phyloP scores from a whole-genome alignment of 2,888 invertebrate species.

The Acanthoscelides obtectus region DNA sequence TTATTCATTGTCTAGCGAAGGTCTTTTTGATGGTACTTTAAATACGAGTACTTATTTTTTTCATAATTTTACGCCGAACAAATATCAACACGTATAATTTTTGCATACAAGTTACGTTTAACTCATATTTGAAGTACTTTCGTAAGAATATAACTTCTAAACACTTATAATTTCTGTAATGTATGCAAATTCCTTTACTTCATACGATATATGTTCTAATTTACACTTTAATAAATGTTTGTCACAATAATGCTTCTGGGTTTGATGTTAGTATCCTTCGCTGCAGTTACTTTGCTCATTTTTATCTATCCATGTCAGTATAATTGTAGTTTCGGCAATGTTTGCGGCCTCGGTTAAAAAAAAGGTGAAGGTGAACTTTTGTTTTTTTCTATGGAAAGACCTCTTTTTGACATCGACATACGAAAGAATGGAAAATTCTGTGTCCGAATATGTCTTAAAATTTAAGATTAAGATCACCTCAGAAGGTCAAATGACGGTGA shows the following conservation, averaged over 20 bases:
- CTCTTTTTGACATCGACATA: too few relatives aligned
- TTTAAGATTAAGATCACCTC: too few relatives aligned
- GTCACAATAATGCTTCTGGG: constrained; percentile 50
- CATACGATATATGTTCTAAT: constrained; percentile 43
- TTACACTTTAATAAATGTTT: constrained; percentile 50
- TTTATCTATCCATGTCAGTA: too few relatives aligned
- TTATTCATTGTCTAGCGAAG: constrained; percentile 40
- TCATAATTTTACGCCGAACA: not conserved
- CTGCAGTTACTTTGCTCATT: constrained; percentile 30
- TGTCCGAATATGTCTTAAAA: too few relatives aligned
- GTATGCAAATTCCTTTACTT: constrained; percentile 37
- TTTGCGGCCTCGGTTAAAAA: too few relatives aligned
- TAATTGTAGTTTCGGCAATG: too few relatives aligned
- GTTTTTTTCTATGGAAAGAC: too few relatives aligned
- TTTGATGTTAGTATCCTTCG: constrained; percentile 48
- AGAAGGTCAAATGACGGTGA: too few relatives aligned
- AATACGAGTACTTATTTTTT: not conserved
- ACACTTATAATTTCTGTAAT: constrained; percentile 37
- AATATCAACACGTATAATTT: not conserved
- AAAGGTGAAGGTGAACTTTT: too few relatives aligned
- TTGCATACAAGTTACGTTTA: not conserved
- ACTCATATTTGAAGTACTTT: constrained; percentile 4
- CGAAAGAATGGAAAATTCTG: too few relatives aligned
- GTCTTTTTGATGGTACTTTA: constrained; percentile 16
- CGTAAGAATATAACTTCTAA: constrained; percentile 29